Base-by-base conservation (phyloP, 1,140 invertebrate genomes). In the Mesaphorura yosii region DNA sequence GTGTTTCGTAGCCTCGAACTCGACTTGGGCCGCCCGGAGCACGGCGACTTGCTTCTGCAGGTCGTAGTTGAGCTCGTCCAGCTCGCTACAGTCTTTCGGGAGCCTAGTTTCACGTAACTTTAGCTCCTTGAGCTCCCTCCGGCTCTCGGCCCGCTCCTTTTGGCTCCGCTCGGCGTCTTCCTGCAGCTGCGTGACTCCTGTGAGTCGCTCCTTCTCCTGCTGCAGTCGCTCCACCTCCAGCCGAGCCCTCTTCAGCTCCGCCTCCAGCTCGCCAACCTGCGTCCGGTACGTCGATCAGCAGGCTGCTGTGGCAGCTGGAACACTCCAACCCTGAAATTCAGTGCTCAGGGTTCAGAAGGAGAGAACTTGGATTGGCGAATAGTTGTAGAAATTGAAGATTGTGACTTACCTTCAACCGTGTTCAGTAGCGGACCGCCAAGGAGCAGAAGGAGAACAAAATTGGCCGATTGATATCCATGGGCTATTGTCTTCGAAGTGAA, bases 1-100 rank as follows among this genome's bases (percentile, higher is more conserved):
- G 75, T 97, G 90, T 75, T 98, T 98, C 60, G 88, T 81, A 57
- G 88, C 88, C 78, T 98, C 95, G 75, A 94, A 96, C 72, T 98
- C 95, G 22, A 98, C 90, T 67, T 78, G 75, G 28, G 82, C 81
- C 27, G 86, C 88, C 60, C 87, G 79, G 44, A 97, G 72, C 42
- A 77, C 79, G n/a, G 88, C 88, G 10, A 98, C 89, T 71, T 96
- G 91, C 67, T 98, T 98, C 69, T 98, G 94, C 52, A 98, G 74
- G 37, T 80, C 82, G 58, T 98, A 94, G 72, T 98, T 98, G 72
- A 98, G 95, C 69, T 98, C 94, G 71, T 98, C 96, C 12, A 98
- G 70, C 70, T 98, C 95, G 0, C 85, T 85, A 67, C 95, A 95
- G 68, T 98, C 95, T 49, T 81, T 79, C 2, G 94, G 75, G 57